Evolutionary conservation across 2,888 invertebrate genomes (phyloP), one percentile per base, ranked within the genome.

Genomic region (Eupithecia centaureata): DNA sequence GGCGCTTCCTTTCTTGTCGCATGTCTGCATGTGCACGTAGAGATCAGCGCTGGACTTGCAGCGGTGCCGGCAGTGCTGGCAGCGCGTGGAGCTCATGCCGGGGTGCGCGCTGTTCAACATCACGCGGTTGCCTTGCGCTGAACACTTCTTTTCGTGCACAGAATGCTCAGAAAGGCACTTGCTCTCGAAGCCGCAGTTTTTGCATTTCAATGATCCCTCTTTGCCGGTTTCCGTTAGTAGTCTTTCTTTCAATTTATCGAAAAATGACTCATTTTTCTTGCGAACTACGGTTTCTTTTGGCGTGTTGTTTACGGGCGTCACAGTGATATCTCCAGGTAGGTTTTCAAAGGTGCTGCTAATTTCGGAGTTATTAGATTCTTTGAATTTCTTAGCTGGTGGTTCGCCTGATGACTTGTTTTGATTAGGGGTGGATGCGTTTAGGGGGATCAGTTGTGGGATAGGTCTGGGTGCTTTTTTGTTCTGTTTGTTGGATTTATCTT

Each of bases 41-140:
- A 98, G 93, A 88, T 97, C 97, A 4, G 95, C 94, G 77, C 96
- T 97, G 30, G 96, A 97, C 89, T 97, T 97, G 87, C 97, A 98
- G 70, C 97, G 94, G 85, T 97, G 97, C 73, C 97, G 95, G 85
- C 98, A 98, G 83, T 96, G 95, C 86, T 97, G 97, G 84, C 98
- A 98, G 68, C 97, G 94, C 61, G 97, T 96, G 15, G 97, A 96
- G 72, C 96, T 95, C 78, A 94, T 86, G 76, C 91, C 94, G 57
- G 93, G 85, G 70, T 90, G 88, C 38, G 93, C 80, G 8, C 94
- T 84, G 73, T 86, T 92, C 57, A 87, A 72, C 62, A 83, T 78
- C 52, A 82, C 78, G 68, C 88, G 84, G 82, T 92, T 94, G 51
- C 93, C 80, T 42, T 93, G 87, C 69, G 89, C 85, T 71, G 94